Evolutionary conservation across 1,140 invertebrate genomes (phyloP).

Genomic region (Pinna nobilis): DNA sequence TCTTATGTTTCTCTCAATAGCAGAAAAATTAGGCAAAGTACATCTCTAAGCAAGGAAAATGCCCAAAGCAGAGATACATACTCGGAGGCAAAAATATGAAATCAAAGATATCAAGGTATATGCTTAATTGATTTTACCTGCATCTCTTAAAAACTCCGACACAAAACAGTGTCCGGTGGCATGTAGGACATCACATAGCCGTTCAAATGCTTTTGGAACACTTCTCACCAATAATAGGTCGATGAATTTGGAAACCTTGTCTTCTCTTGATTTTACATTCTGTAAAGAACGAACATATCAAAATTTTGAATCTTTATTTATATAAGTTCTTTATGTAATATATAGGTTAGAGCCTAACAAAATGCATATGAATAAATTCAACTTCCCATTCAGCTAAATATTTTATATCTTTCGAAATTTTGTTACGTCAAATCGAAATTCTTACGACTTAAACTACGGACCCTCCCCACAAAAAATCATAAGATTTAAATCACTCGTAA

Average conservation of each 20-base stretch:
- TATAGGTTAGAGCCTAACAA: neutral
- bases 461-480: no score
- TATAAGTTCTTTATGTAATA: neutral
- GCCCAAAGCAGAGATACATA: neutral
- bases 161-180: constrained; percentile 42
- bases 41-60: neutral
- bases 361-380: neutral
- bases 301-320: neutral
- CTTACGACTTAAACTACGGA: no score
- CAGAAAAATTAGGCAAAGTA: neutral
- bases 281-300: neutral
- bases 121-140: constrained; percentile 24
- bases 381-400: no score
- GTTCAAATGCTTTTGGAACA: constrained; percentile 32
- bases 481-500: no score
- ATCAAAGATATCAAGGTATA: neutral
- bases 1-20: neutral
- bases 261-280: constrained; percentile 28
- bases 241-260: constrained; percentile 38
- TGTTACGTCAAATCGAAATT: no score
- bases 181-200: constrained; percentile 45
- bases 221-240: constrained; percentile 40
- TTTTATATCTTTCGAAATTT: no score
- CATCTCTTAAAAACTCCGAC: constrained; percentile 48
- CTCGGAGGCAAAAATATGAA: no score